These are phyloP conservation scores for Rambutsinella grinnellia DNA, from an alignment of 2,888 invertebrate species.

Conservation along the genomic window DNA sequence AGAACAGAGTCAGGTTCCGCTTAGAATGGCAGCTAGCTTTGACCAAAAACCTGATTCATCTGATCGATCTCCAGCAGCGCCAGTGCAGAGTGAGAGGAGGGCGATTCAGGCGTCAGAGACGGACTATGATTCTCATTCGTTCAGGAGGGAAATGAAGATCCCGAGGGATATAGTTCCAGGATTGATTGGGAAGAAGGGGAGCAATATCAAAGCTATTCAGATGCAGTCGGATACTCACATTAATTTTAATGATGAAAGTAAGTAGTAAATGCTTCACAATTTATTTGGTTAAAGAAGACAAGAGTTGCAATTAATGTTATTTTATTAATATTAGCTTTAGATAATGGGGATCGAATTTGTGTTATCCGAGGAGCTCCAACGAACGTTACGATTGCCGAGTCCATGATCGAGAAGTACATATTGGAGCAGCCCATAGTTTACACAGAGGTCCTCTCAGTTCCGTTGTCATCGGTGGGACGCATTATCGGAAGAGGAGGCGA, in stretches of 20 bases:
- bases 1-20: not conserved
- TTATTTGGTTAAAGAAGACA: not conserved
- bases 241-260: constrained; percentile 70
- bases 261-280: constrained; percentile 14
- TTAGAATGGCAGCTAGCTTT: constrained; percentile 18
- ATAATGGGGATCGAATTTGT: constrained; percentile 76
- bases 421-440: constrained; percentile 78
- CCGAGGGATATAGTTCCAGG: constrained; percentile 70
- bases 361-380: constrained; percentile 79
- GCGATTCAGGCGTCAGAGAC: constrained; percentile 29
- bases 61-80: constrained; percentile 37
- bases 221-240: constrained; percentile 78
- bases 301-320: not conserved
- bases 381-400: constrained; percentile 80
- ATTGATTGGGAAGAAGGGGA: constrained; percentile 74
- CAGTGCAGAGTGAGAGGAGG: not conserved
- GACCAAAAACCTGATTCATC: constrained; percentile 31
- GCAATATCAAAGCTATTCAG: constrained; percentile 79
- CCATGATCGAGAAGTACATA: constrained; percentile 77
- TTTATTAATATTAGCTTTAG: constrained; percentile 66
- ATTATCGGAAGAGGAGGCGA: constrained; percentile 84
- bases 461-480: constrained; percentile 71
- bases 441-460: constrained; percentile 67
- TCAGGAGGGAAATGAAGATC: constrained; percentile 47
- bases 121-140: constrained; percentile 38